A percentile compares a stretch with the other conserved stretches of the same genome.
phyloP scores from a whole-genome alignment of 2,888 invertebrate genomes.

The Phyto melanocephala region DNA sequence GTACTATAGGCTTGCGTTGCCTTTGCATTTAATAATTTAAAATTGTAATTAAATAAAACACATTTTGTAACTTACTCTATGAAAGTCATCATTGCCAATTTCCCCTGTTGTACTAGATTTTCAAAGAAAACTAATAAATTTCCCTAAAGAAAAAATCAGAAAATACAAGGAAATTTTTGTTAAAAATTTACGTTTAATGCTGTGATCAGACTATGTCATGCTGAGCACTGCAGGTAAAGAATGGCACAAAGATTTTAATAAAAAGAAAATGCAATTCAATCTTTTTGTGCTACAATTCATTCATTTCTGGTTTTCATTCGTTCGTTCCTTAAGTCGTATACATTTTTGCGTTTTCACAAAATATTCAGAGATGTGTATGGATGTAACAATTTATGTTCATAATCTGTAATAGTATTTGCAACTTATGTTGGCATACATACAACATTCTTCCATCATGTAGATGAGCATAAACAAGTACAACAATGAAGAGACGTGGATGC shows the following conservation, averaged over 20 bases:
- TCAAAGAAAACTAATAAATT: background rate
- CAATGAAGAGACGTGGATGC: background rate
- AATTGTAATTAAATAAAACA: background rate
- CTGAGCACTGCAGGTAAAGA: conserved; percentile 52
- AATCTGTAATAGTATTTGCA: background rate
- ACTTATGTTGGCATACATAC: background rate
- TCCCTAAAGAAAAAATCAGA: background rate
- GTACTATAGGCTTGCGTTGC: too few species aligned
- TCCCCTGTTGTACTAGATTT: background rate
- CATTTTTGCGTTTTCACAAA: conserved; percentile 6
- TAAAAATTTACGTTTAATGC: background rate
- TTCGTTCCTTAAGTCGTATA: background rate
- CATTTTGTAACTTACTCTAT: background rate
- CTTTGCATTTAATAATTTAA: background rate
- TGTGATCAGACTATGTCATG: conserved; percentile 39
- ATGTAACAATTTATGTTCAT: too few species aligned
- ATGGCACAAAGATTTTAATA: background rate
- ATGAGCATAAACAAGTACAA: background rate
- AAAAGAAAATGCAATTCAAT: background rate
- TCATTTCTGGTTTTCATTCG: background rate
- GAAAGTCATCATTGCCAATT: background rate
- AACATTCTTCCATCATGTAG: background rate
- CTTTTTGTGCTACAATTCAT: background rate
- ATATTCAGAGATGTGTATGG: conserved; percentile 1
- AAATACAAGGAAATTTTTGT: background rate